Base-by-base conservation (phyloP, 1,140 invertebrate genomes). In the Drosophila ironensis region DNA sequence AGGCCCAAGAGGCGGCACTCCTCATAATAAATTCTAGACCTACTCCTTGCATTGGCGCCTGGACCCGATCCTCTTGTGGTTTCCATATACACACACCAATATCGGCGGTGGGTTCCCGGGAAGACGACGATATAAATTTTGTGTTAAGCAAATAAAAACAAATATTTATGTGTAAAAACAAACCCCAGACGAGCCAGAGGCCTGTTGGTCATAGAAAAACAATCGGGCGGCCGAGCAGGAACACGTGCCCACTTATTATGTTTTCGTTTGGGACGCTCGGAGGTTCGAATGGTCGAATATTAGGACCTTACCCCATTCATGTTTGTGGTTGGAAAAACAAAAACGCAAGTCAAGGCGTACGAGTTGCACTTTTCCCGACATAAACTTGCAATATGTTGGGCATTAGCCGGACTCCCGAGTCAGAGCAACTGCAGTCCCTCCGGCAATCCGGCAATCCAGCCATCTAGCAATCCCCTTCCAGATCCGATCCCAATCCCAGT, bases 181-280 rank as follows among this genome's bases (percentile, higher is more conserved):
- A 84, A 78, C 57, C 48, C 25, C 45, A 45, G 54, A 38, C 44
- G 42, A 38, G 9, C n/a, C 56, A 56, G 57, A 38, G 70, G 54
- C 69, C 71, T 80, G 66, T 71, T 77, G 66, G 70, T 12, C 73
- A 51, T 67, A 70, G 57, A 45, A 74, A 45, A 84, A 84, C 80
- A 84, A 84, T 33, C 30, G 11, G 4, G 1, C 30, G 6, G 11
- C n/a, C 45, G 33, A 54, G 35, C 9, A 28, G 51, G 50, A 84
- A 86, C 80, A 86, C 80, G 80, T 84, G 80, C 80, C 80, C 80
- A 84, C 80, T 84, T 84, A 78, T 77, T 84, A 84, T 80, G 28
- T 73, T 70, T 74, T 70, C 40, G 25, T 52, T 48, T n/a, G n/a
- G n/a, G n/a, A n/a, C n/a, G n/a, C n/a, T n/a, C n/a, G n/a, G n/a